These are phyloP conservation scores for Cyrtodaria siliqua DNA, from an alignment of 2,888 invertebrate genomes.

Conservation along the genomic window DNA sequence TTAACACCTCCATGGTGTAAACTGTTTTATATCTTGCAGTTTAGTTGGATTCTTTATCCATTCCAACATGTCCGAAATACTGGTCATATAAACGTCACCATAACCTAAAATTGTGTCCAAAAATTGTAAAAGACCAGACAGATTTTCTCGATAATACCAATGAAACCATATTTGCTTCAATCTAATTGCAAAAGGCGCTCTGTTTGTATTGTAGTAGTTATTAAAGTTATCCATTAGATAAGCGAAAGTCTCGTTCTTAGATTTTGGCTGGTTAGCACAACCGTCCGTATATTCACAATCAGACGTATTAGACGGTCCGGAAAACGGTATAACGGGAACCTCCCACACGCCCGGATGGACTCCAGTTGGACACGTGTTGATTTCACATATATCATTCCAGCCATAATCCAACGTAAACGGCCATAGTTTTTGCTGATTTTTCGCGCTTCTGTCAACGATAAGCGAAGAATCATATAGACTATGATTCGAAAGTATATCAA, in stretches of 20 bases:
- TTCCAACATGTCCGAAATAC: slow-evolving; percentile 73
- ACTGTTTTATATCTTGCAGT: slow-evolving; percentile 63
- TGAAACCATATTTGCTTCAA: slow-evolving; percentile 73
- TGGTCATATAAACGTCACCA: slow-evolving; percentile 79
- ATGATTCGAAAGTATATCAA: slow-evolving; percentile 55
- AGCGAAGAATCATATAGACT: slow-evolving; percentile 72
- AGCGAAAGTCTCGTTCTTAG: slow-evolving; percentile 64
- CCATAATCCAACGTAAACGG: slow-evolving; percentile 73
- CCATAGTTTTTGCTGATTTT: slow-evolving; percentile 58
- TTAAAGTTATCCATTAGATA: slow-evolving; percentile 91
- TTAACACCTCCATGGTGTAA: slow-evolving; percentile 77
- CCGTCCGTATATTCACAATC: slow-evolving; percentile 75
- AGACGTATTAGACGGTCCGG: slow-evolving; percentile 47
- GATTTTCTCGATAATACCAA: slow-evolving; percentile 66
- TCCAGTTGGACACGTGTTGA: slow-evolving; percentile 51
- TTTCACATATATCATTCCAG: slow-evolving; percentile 59
- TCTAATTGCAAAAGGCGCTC: slow-evolving; percentile 68
- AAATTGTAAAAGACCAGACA: slow-evolving; percentile 64
- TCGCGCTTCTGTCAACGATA: slow-evolving; percentile 28
- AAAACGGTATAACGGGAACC: slow-evolving; percentile 68
- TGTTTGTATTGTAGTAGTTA: slow-evolving; percentile 62
- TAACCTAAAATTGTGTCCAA: slow-evolving; percentile 62
- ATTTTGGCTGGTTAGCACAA: slow-evolving; percentile 64
- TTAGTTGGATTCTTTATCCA: slow-evolving; percentile 78
- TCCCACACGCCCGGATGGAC: slow-evolving; percentile 70